phyloP scores from a whole-genome alignment of 2,113 vertebrate genomes.

The Egretta garzetta region DNA sequence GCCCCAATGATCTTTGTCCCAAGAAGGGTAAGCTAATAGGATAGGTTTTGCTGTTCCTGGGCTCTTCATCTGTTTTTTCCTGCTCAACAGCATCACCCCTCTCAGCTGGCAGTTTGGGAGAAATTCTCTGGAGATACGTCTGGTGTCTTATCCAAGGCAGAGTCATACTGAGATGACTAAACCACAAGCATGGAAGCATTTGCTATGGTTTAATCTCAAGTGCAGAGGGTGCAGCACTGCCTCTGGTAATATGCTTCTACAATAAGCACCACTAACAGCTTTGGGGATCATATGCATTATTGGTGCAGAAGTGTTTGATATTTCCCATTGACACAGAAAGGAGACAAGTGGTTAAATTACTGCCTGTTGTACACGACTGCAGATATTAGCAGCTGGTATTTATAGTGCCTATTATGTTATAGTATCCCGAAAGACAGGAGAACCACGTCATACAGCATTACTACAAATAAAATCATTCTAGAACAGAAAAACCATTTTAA shows the following conservation, averaged over 20 bases:
- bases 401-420: conserved; percentile 30
- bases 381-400: conserved; percentile 47
- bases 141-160: not conserved
- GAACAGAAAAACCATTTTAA: not conserved
- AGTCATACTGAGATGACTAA: not conserved
- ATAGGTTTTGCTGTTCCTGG: not conserved
- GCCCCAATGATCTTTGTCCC: not conserved
- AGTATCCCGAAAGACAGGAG: conserved; percentile 37
- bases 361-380: conserved; percentile 10
- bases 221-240: not conserved
- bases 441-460: not conserved
- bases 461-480: conserved; percentile 37
- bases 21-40: not conserved
- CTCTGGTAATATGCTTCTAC: not conserved
- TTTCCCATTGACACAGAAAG: not conserved
- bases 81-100: not conserved
- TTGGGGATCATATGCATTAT: not conserved
- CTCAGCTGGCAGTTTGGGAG: not conserved
- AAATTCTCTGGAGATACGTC: not conserved
- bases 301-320: not conserved
- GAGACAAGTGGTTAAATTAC: conserved; percentile 34
- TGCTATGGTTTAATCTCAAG: not conserved
- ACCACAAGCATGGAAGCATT: not conserved
- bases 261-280: not conserved
- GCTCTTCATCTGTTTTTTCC: not conserved